Base-by-base conservation (phyloP, 2,113 vertebrate species). In the Phalacrocorax carbo region DNA sequence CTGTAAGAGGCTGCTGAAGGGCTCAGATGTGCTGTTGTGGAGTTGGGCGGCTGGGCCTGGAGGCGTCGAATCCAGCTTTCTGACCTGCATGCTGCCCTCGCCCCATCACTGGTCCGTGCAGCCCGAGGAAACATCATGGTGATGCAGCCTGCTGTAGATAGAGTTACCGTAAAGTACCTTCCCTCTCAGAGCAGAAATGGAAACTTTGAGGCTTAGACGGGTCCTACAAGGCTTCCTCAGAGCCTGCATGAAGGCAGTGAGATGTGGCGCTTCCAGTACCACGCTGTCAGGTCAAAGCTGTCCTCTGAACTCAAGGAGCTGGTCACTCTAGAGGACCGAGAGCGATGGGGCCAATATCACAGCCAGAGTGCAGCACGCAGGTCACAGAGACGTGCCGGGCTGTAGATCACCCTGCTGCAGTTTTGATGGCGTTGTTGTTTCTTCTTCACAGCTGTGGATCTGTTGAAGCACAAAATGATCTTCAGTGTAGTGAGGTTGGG, bases 391-490 rank as follows among this genome's bases (percentile, higher is more conserved):
- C 2, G 8, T 15, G 58, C 65, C 40, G 23, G 68, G 55, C 68
- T 64, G 1, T 23, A 36, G 16, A 0, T 68, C 27, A 4, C 4
- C 79, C 34, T 27, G 34, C 86, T 49, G 13, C 23, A 4, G 40
- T 10, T 36, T 32, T 95, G 46, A 84, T 5, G 10, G 30, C 16
- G 0, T 6, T 29, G 20, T 5, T 27, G 34, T 65, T 58, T 25
- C 62, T 55, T 32, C 58, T 26, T 32, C 40, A 9, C 70, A 99
- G 99, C 99, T 14, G 99, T 99, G 57, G 99, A 99, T 62, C 98
- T 99, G 88, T 89, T 99, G 97, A 99, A 99, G 97, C 99, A 99
- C 57, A 99, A 99, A 94, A 99, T 99, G 94, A 99, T 99, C 97
- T 99, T 99, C 98, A 99, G 99, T 1, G 98, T 99, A 3, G 99